phyloP scores from a whole-genome alignment of 2,113 vertebrate species.

The Sphaerodactylus townsendi region DNA sequence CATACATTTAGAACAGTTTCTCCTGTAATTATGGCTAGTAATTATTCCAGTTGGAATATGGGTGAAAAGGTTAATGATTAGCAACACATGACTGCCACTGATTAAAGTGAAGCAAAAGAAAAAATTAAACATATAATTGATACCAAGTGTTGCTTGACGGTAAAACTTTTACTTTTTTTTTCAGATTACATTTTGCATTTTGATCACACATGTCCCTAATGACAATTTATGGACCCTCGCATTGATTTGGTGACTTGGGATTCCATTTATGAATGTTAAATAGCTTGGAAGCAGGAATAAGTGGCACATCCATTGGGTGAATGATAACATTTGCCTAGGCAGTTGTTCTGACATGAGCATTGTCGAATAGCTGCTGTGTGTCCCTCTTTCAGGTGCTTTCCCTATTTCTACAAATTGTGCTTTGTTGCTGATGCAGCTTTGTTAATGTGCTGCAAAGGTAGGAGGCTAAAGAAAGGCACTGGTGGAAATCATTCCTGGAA shows the following conservation, averaged over 20 bases:
- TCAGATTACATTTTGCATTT: not conserved
- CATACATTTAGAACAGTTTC: not conserved
- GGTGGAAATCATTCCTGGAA: not conserved
- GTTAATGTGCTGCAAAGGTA: not conserved
- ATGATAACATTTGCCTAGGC: not conserved
- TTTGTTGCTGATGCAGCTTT: not conserved
- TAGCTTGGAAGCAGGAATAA: not conserved
- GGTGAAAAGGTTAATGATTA: constrained; percentile 18
- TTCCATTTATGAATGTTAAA: not conserved
- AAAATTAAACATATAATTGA: not conserved
- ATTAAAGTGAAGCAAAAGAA: not conserved
- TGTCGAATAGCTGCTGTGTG: too few relatives aligned
- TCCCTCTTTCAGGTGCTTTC: not conserved
- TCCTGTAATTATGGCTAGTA: not conserved
- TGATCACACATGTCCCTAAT: not conserved
- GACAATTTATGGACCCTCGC: not conserved
- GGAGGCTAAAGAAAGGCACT: not conserved
- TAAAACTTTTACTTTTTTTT: not conserved
- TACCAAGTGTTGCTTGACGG: not conserved
- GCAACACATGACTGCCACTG: not conserved
- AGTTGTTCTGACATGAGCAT: not conserved
- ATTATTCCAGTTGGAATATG: not conserved
- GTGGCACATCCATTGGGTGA: not conserved
- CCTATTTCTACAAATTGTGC: not conserved
- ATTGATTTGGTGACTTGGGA: not conserved